A percentile compares a stretch with the other conserved stretches of the same genome.
phyloP scores from a whole-genome alignment of 2,888 invertebrate species.

The Drosophila pseudotalamancana region DNA sequence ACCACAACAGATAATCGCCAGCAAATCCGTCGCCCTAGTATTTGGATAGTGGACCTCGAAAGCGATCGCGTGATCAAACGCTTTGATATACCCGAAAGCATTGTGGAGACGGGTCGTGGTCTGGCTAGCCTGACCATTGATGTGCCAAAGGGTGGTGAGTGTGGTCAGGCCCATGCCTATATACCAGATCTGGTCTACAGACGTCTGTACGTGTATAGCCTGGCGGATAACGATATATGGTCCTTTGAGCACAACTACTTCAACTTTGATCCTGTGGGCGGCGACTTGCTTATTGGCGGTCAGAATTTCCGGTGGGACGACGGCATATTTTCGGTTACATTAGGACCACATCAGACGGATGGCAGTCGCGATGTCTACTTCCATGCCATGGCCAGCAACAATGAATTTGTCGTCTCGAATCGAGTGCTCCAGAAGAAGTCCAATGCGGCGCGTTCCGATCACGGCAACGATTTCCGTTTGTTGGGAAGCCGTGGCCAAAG shows the following conservation, averaged over 20 bases:
- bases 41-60: conserved; percentile 88
- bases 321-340: conserved; percentile 90
- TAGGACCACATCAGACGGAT: conserved; percentile 85
- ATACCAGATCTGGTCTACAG: conserved; percentile 85
- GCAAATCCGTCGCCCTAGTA: conserved; percentile 86
- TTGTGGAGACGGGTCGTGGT: conserved; percentile 85
- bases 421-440: conserved; percentile 86
- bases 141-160: conserved; percentile 85
- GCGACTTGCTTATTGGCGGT: conserved; percentile 88
- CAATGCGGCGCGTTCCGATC: conserved; percentile 85
- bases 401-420: conserved; percentile 90
- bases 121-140: conserved; percentile 90
- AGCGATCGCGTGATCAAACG: conserved; percentile 87
- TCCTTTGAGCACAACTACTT: conserved; percentile 90
- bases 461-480: conserved; percentile 86
- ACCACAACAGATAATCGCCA: conserved; percentile 76
- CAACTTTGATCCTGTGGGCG: conserved; percentile 89
- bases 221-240: conserved; percentile 87
- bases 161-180: conserved; percentile 89
- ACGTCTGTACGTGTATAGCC: conserved; percentile 84
- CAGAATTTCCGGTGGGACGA: conserved; percentile 92
- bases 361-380: conserved; percentile 89
- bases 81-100: conserved; percentile 84
- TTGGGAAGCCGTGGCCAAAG: conserved; percentile 88
- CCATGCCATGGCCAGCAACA: conserved; percentile 90